Evolutionary conservation across 2,888 invertebrate genomes (phyloP), one percentile per base, ranked within the genome.

Genomic region (Matsumyia berberina): DNA sequence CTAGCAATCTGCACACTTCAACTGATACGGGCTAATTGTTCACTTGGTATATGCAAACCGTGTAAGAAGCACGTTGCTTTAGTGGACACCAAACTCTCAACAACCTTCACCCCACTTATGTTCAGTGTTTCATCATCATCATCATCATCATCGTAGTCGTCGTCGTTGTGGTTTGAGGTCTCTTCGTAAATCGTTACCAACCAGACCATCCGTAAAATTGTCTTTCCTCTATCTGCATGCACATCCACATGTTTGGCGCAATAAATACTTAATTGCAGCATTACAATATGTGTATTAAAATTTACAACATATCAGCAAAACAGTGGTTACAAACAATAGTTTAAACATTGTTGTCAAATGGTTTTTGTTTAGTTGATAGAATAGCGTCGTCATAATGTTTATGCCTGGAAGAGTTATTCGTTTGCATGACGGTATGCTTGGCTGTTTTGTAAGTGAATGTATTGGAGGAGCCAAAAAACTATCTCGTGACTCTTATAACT

Each of bases 61-160:
- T 12, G 11, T 11, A 57, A 66, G 55, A 66, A 66, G 72, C 82
- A 53, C 64, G 70, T 79, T 51, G 37, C 76, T 49, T 64, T 31
- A 62, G 73, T 73, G 72, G 72, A 66, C 83, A 70, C 51, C 62
- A 79, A 80, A 70, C 74, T 76, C 57, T 74, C 19, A 69, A 60
- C 74, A 80, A 80, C 74, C 80, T 85, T 80, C 69, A 85, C 85
- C 80, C 85, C 85, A 85, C 85, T 85, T 44, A 70, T 46, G 70
- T 53, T 69, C 35, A 55, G 31, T 64, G 69, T 78, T 53, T 49
- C 51, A 29, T 55, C 35, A 42, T 31, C 55, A 39, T 55, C 39
- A 60, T 33, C 62, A 46, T 62, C 58, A 29, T 55, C 49, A 11
- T 49, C 51, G 17, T 55, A 19, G 33, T 31, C 55, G 31, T 55